Percentiles rank a stretch among this genome's conserved stretches.
Evolutionary conservation across 2,113 vertebrate genomes (phyloP).

Genomic region (Plotosus lineatus): DNA sequence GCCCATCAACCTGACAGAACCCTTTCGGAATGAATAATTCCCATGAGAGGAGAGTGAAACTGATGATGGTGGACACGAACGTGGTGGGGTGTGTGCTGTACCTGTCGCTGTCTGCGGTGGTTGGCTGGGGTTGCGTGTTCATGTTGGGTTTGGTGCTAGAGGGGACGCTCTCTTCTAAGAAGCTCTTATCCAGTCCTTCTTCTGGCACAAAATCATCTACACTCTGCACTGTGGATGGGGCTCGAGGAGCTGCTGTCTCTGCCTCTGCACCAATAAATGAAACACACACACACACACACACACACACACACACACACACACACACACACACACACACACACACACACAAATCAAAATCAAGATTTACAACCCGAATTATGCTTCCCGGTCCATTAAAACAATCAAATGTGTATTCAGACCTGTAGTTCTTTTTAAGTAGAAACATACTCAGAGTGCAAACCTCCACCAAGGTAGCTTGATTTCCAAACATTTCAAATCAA

Average conservation of each 20-base stretch:
- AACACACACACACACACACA: neutral
- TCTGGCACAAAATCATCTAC: conserved; percentile 94
- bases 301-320: neutral
- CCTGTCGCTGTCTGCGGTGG: conserved; percentile 85
- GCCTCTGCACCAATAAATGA: conserved; percentile 59
- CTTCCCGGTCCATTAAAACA: no score
- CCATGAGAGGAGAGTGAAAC: neutral
- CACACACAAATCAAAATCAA: neutral
- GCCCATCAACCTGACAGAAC: neutral
- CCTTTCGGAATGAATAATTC: neutral
- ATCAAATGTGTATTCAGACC: no score
- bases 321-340: conserved; percentile 12
- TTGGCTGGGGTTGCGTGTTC: conserved; percentile 2
- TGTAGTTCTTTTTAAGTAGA: no score
- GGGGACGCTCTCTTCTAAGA: conserved; percentile 80
- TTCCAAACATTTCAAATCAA: no score
- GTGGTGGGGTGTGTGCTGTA: conserved; percentile 53
- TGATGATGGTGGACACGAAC: no score
- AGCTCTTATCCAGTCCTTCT: conserved; percentile 86
- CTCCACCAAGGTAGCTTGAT: no score
- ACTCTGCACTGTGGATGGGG: conserved; percentile 71
- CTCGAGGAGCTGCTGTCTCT: conserved; percentile 59
- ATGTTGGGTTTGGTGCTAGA: conserved; percentile 61
- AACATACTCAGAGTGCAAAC: no score
- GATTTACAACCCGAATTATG: neutral